phyloP scores from a whole-genome alignment of 2,797 vertebrate species.

The Ctenochaetus hawaiiensis region DNA sequence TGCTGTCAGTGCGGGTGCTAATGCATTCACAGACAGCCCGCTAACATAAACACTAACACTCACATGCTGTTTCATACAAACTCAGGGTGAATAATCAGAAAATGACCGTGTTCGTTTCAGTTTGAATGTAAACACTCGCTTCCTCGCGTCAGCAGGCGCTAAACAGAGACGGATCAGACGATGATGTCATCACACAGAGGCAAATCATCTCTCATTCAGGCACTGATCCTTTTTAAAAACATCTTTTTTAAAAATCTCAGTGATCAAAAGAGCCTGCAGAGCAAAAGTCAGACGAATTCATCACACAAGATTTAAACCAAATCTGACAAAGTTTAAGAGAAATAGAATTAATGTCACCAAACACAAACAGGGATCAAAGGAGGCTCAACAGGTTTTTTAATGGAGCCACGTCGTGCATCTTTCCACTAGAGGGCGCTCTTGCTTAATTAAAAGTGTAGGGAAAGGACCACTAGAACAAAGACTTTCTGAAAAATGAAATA shows the following conservation, averaged over 20 bases:
- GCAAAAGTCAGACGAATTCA: background rate
- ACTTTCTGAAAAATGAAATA: background rate
- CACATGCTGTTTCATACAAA: constrained; percentile 35
- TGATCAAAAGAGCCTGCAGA: background rate
- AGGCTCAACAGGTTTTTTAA: constrained; percentile 7
- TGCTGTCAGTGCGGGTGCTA: constrained; percentile 5
- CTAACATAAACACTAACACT: constrained; percentile 39
- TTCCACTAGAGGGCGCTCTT: constrained; percentile 41
- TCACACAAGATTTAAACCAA: background rate
- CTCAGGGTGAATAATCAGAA: constrained; percentile 28
- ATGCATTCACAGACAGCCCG: constrained; percentile 44
- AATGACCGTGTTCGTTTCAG: constrained; percentile 8
- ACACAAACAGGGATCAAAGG: background rate
- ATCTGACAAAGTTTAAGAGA: background rate
- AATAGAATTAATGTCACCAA: background rate
- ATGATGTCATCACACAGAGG: background rate
- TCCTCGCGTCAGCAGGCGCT: background rate
- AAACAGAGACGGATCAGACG: background rate
- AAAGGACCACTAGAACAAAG: constrained; percentile 3
- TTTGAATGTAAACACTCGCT: constrained; percentile 13
- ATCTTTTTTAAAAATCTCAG: background rate
- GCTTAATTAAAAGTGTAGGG: background rate
- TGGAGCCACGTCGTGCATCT: accelerated
- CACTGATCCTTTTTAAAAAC: background rate
- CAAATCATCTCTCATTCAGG: background rate